These are phyloP conservation scores for Leptothorax acervorum DNA, from an alignment of 2,888 invertebrate genomes.

Conservation along the genomic window DNA sequence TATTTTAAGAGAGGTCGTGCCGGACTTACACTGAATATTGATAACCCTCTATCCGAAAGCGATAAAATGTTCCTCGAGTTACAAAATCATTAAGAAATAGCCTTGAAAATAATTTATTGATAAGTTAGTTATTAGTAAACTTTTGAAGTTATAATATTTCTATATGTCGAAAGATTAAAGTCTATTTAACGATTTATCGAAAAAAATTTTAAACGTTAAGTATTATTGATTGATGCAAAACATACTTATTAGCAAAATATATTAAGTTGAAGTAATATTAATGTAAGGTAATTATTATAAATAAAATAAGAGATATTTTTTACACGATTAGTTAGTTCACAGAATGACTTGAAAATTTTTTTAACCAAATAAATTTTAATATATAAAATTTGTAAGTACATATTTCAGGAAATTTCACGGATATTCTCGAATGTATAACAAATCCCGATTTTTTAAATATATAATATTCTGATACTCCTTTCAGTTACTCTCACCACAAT, in stretches of 20 bases:
- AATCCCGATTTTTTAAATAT: background rate
- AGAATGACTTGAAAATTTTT: background rate
- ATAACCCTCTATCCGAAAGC: constrained; percentile 10
- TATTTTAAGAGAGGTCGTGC: constrained; percentile 9
- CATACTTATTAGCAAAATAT: background rate
- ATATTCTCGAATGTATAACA: background rate
- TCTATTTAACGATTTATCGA: background rate
- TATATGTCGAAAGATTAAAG: background rate
- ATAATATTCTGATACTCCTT: constrained; percentile 53
- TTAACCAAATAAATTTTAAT: background rate
- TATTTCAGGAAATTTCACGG: background rate
- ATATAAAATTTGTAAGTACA: background rate
- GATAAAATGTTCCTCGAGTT: background rate
- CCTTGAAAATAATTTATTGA: background rate
- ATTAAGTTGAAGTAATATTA: background rate
- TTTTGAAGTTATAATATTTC: background rate
- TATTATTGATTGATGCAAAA: background rate
- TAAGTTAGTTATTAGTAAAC: background rate
- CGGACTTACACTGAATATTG: background rate
- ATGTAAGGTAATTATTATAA: background rate
- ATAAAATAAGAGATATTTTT: background rate
- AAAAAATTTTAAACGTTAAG: background rate
- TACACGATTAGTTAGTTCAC: background rate
- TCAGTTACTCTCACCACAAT: constrained; percentile 88
- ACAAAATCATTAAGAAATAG: background rate